Conservation (phyloP, 64 coral and sea anemone species). For the Porites australiensis region DNA sequence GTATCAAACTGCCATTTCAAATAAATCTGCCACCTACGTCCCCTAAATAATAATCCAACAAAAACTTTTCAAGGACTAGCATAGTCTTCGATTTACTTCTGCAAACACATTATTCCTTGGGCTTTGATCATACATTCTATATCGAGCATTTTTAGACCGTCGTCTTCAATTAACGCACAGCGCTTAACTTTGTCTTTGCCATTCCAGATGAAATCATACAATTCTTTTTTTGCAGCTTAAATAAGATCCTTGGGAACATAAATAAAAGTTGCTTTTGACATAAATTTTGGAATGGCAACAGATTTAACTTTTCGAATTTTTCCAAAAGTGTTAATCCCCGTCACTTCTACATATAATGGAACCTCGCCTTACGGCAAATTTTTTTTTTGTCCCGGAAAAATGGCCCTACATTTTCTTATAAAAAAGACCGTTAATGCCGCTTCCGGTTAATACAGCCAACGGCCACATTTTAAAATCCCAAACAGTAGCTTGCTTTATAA, state of each 20-base stretch:
- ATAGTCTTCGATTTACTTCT: slow-evolving; percentile 37
- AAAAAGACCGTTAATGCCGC: too few species aligned
- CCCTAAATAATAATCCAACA: slow-evolving; percentile 22
- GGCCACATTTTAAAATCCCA: too few species aligned
- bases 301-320: background rate
- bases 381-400: background rate
- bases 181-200: background rate
- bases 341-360: background rate
- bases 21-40: slow-evolving; percentile 49
- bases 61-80: slow-evolving; percentile 30
- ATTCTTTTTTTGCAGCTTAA: background rate
- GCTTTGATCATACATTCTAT: background rate
- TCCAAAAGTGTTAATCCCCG: background rate
- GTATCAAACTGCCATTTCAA: slow-evolving; percentile 55
- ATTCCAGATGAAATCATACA: background rate
- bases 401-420: too few species aligned
- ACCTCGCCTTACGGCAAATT: background rate
- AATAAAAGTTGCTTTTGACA: background rate
- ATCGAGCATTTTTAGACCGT: background rate
- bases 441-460: too few species aligned
- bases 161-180: background rate
- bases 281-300: background rate
- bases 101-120: background rate
- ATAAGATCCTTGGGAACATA: background rate
- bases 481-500: too few species aligned